phyloP scores from a whole-genome alignment of 2,888 invertebrate genomes.

The Tetramorium bicarinatum region DNA sequence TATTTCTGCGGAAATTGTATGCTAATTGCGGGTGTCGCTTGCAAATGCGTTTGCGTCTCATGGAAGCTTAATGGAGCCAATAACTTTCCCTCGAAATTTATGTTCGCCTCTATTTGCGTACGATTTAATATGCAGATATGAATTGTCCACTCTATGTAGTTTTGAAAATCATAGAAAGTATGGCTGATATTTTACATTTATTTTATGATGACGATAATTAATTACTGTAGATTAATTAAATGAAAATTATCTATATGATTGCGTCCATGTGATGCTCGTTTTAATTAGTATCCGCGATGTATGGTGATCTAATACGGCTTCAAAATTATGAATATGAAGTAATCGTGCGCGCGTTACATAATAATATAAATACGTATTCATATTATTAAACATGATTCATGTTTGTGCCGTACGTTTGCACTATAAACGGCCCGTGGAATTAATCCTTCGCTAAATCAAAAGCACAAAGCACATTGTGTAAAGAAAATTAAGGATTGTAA shows the following conservation, averaged over 20 bases:
- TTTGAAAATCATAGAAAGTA: conserved; percentile 17
- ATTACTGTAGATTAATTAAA: conserved; percentile 27
- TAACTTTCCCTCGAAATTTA: conserved; percentile 49
- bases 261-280: conserved; percentile 20
- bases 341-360: conserved; percentile 21
- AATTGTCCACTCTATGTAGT: conserved; percentile 23
- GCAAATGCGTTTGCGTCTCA: conserved; percentile 31
- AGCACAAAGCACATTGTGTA: not conserved
- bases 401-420: not conserved
- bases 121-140: conserved; percentile 48
- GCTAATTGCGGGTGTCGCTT: conserved; percentile 50
- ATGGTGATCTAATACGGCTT: conserved; percentile 11
- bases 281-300: conserved; percentile 6
- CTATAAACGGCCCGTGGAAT: conserved; percentile 1
- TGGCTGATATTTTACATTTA: not conserved
- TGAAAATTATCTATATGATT: conserved; percentile 26
- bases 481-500: not conserved
- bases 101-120: conserved; percentile 8
- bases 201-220: not conserved
- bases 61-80: conserved; percentile 47
- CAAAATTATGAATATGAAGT: conserved; percentile 40
- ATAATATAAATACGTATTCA: conserved; percentile 33
- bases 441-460: conserved; percentile 33
- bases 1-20: conserved; percentile 53
- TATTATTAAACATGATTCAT: conserved; percentile 28